These are phyloP conservation scores for Catamblyrhynchus diadema DNA, from an alignment of 2,797 vertebrate species.

Conservation along the genomic window DNA sequence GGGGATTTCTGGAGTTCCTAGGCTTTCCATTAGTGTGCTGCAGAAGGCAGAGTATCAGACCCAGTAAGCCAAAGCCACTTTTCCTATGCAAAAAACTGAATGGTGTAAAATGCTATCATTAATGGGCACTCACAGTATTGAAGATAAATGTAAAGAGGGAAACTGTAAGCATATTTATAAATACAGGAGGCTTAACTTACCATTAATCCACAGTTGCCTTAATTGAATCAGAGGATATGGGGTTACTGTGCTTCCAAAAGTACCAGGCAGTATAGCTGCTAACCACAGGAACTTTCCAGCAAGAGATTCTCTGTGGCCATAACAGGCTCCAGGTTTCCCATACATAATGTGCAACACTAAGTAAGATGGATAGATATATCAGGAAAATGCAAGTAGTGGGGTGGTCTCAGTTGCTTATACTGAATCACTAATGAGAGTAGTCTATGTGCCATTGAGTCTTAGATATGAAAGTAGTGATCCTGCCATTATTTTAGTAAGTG, in stretches of 20 bases:
- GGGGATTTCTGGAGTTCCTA: neutral
- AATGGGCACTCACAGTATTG: neutral
- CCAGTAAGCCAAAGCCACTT: neutral
- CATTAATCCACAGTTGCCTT: neutral
- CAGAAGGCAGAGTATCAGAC: neutral
- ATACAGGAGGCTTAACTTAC: neutral
- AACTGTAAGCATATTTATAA: neutral
- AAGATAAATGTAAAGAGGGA: neutral
- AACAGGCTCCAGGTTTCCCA: neutral
- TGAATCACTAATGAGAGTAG: neutral
- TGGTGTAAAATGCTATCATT: neutral
- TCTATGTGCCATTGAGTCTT: neutral
- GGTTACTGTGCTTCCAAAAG: neutral
- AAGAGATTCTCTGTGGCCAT: neutral
- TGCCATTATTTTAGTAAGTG: slow-evolving; percentile 10
- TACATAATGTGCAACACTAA: neutral
- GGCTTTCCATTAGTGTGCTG: neutral
- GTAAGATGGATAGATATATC: neutral
- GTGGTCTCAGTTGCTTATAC: neutral
- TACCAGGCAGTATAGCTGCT: neutral
- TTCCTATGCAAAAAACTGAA: neutral
- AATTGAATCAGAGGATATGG: neutral
- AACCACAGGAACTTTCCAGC: neutral
- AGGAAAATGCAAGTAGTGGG: neutral
- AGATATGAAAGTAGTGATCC: neutral